phyloP scores from a whole-genome alignment of 2,113 vertebrate species.

The Sapayoa aenigma region DNA sequence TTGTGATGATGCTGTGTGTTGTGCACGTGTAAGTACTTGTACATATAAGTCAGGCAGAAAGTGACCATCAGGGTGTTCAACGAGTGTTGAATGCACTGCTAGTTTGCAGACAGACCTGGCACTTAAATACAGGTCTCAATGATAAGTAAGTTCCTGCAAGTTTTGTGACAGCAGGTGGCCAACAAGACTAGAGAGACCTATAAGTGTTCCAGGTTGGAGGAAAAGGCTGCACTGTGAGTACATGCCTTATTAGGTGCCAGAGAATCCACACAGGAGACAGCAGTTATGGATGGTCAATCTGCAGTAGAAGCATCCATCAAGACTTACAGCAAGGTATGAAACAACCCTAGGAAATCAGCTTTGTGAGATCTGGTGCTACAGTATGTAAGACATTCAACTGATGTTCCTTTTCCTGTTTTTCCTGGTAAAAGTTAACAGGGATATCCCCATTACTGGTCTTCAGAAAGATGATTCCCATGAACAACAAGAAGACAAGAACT shows the following conservation, averaged over 20 bases:
- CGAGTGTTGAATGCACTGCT: neutral
- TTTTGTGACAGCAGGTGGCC: neutral
- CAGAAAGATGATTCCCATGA: neutral
- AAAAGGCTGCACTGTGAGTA: neutral
- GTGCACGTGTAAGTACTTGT: neutral
- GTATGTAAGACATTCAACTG: neutral
- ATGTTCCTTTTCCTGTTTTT: neutral
- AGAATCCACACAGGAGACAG: neutral
- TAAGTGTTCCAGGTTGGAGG: neutral
- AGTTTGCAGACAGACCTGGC: neutral
- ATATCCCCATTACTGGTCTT: neutral
- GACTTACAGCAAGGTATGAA: neutral
- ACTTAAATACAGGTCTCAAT: neutral
- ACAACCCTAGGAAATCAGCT: neutral
- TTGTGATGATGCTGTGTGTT: neutral
- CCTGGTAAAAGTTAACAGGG: neutral
- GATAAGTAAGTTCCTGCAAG: neutral
- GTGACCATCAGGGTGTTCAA: neutral
- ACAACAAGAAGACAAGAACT: neutral
- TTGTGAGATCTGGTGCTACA: neutral
- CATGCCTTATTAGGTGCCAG: neutral
- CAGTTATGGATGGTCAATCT: neutral
- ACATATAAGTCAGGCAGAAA: neutral
- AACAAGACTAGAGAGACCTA: neutral
- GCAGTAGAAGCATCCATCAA: neutral